phyloP scores from a whole-genome alignment of 2,797 vertebrate genomes.

The Rhincodon typus region DNA sequence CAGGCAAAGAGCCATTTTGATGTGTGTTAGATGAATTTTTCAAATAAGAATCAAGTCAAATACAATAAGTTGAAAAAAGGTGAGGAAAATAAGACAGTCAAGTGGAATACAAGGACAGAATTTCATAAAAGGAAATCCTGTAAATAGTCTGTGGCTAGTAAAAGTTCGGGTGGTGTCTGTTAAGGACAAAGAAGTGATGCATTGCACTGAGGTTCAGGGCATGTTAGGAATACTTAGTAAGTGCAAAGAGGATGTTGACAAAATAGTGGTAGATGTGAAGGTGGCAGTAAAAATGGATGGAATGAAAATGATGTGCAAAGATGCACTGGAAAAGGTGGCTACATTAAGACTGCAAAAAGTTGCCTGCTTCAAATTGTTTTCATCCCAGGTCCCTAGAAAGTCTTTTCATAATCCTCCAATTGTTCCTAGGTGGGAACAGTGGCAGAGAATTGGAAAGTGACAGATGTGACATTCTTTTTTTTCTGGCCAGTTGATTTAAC shows the following conservation, averaged over 20 bases:
- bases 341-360: too few species aligned
- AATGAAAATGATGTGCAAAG: too few species aligned
- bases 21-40: background rate
- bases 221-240: too few species aligned
- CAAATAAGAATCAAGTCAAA: background rate
- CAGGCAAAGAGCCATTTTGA: background rate
- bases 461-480: too few species aligned
- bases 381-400: background rate
- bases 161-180: background rate
- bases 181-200: background rate
- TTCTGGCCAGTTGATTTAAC: too few species aligned
- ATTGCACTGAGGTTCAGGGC: background rate
- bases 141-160: background rate
- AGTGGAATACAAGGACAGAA: background rate
- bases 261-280: too few species aligned
- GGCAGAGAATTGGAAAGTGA: background rate
- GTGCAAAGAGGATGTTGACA: too few species aligned
- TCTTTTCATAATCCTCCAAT: background rate
- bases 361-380: too few species aligned
- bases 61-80: background rate
- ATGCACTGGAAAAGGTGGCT: too few species aligned
- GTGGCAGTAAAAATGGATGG: too few species aligned
- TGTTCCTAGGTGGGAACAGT: background rate
- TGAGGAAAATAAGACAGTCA: background rate
- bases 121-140: background rate